Conservation (phyloP, 2,888 invertebrate genomes). For the Synergus japonicus region DNA sequence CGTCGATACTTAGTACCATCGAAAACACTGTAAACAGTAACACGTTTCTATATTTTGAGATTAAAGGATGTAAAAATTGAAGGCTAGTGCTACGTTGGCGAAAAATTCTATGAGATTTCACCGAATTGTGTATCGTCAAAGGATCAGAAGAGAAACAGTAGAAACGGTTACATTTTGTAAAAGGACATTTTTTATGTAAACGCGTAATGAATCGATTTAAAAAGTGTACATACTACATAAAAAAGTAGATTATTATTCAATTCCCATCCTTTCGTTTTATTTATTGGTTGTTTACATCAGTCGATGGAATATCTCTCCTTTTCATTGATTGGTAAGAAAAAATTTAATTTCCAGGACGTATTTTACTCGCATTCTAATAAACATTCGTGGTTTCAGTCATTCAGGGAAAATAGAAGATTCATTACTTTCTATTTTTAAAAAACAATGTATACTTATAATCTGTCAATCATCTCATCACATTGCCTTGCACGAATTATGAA, state of each 20-base stretch:
- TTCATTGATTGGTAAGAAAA: neutral
- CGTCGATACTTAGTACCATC: conserved; percentile 10
- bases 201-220: conserved; percentile 24
- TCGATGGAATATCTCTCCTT: conserved; percentile 4
- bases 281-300: conserved; percentile 21
- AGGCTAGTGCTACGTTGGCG: conserved; percentile 35
- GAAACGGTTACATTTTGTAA: conserved; percentile 25
- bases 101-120: conserved; percentile 33
- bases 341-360: neutral
- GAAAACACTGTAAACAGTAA: conserved; percentile 10
- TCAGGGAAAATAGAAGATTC: conserved; percentile 26
- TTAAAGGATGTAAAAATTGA: conserved; percentile 20
- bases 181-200: conserved; percentile 33
- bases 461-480: conserved; percentile 26
- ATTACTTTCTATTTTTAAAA: conserved; percentile 5
- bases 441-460: conserved; percentile 22
- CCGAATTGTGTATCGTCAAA: conserved; percentile 16
- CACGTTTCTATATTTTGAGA: conserved; percentile 19
- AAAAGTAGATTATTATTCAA: conserved; percentile 36
- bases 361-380: neutral
- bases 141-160: conserved; percentile 15
- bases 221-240: conserved; percentile 38
- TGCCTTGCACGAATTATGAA: conserved; percentile 13
- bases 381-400: conserved; percentile 24
- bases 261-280: conserved; percentile 24